phyloP scores from a whole-genome alignment of 2,888 invertebrate species.

The Lithodes maja region DNA sequence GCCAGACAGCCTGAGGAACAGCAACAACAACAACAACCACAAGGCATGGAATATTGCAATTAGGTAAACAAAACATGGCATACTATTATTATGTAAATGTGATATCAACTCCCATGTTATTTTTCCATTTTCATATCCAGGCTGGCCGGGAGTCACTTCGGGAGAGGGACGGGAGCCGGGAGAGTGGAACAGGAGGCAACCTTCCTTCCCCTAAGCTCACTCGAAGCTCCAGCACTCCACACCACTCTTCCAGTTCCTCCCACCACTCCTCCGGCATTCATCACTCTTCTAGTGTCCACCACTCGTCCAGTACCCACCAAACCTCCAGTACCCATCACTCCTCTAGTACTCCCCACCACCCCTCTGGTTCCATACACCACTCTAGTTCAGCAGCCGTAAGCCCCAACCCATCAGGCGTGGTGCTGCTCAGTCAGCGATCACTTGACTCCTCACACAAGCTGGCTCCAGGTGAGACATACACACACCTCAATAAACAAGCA shows the following conservation, averaged over 20 bases:
- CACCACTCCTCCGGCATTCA: neutral
- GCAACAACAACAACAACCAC: no score
- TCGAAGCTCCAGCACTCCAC: neutral
- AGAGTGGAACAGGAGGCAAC: neutral
- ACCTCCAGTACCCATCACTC: neutral
- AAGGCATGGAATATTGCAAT: no score
- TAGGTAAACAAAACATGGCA: no score
- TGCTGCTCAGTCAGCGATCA: conserved; percentile 66
- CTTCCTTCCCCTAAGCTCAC: neutral
- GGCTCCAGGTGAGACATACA: conserved; percentile 39
- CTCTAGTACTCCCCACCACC: neutral
- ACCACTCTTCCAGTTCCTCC: neutral
- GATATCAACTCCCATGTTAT: no score
- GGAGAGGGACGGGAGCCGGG: conserved; percentile 2
- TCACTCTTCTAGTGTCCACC: neutral
- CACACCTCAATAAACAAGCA: neutral
- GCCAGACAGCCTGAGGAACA: no score
- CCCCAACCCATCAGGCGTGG: conserved; percentile 63
- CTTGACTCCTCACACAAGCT: conserved; percentile 60
- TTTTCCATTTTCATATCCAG: neutral
- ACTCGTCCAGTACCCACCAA: neutral
- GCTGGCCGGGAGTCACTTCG: conserved; percentile 41
- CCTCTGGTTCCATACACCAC: neutral
- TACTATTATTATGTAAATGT: no score
- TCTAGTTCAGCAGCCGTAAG: conserved; percentile 41